phyloP scores from a whole-genome alignment of 2,888 invertebrate genomes.

The Pteria penguin region DNA sequence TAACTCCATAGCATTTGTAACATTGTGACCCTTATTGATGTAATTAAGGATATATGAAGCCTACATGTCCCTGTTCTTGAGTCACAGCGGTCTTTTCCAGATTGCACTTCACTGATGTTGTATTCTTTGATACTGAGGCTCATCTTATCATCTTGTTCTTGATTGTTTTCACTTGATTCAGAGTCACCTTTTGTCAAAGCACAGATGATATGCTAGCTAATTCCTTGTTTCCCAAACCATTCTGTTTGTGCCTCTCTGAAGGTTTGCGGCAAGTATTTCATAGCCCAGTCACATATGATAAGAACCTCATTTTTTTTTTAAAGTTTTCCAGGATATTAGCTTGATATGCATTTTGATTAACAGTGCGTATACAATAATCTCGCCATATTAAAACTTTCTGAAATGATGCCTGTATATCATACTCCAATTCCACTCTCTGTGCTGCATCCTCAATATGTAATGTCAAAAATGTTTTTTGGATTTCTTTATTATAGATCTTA shows the following conservation, averaged over 20 bases:
- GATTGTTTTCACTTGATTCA: no score
- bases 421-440: constrained; percentile 12
- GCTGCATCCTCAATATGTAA: background rate
- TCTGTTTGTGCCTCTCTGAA: constrained; percentile 16
- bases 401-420: constrained; percentile 4
- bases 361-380: constrained; percentile 1
- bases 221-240: constrained; percentile 26
- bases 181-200: constrained; percentile 3
- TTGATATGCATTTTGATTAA: background rate
- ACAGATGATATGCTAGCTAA: constrained; percentile 20
- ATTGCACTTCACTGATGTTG: constrained; percentile 1
- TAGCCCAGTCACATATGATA: constrained; percentile 8
- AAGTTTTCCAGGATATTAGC: constrained; percentile 1
- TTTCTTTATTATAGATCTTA: background rate
- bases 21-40: background rate
- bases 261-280: constrained; percentile 7
- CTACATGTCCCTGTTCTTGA: constrained; percentile 7
- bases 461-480: background rate
- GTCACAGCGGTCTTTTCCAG: constrained; percentile 7
- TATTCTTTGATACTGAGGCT: constrained; percentile 1
- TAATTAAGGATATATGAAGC: constrained; percentile 1
- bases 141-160: no score
- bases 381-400: constrained; percentile 6
- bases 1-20: background rate
- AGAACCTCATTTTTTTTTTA: background rate